A percentile compares a stretch with the other conserved stretches of the same genome.
Conservation (phyloP, 2,797 vertebrate genomes). For the Rhabdophis nuchalis region DNA sequence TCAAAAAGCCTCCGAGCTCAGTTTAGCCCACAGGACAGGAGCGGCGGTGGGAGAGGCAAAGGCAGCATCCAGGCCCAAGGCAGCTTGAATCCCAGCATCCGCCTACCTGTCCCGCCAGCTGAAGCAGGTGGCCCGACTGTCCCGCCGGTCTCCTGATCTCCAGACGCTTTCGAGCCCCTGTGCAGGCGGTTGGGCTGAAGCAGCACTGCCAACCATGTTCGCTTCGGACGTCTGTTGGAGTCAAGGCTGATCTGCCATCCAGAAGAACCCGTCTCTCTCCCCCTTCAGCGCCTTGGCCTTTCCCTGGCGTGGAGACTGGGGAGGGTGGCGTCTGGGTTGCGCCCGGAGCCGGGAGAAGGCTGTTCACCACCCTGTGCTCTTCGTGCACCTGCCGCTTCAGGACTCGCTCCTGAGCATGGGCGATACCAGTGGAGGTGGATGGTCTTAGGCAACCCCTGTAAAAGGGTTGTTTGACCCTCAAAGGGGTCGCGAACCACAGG, state of each 20-base stretch:
- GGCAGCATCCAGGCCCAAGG: neutral
- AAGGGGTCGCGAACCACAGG: too few relatives aligned
- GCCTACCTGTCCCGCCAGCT: neutral
- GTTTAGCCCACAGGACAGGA: too few relatives aligned
- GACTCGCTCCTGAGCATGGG: constrained; percentile 77
- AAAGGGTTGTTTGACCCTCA: too few relatives aligned
- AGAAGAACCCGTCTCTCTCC: neutral
- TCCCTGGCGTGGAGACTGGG: neutral
- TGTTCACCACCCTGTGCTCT: neutral
- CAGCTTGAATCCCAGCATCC: neutral
- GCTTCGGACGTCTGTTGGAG: neutral
- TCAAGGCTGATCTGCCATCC: neutral
- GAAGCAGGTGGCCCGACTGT: constrained; percentile 8
- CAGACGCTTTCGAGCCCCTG: neutral
- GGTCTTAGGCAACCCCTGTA: too few relatives aligned
- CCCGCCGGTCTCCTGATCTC: constrained; percentile 14
- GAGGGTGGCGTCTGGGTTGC: neutral
- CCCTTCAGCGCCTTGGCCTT: neutral
- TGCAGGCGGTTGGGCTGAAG: neutral
- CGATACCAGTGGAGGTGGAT: constrained; percentile 72
- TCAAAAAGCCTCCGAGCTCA: constrained; percentile 7
- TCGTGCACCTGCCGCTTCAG: constrained; percentile 81
- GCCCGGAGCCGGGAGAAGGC: neutral
- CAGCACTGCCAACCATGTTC: neutral
- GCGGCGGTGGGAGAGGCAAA: neutral